Conservation (phyloP, 64 coral and sea anemone genomes). For the Hydrozoanthus tunicans region DNA sequence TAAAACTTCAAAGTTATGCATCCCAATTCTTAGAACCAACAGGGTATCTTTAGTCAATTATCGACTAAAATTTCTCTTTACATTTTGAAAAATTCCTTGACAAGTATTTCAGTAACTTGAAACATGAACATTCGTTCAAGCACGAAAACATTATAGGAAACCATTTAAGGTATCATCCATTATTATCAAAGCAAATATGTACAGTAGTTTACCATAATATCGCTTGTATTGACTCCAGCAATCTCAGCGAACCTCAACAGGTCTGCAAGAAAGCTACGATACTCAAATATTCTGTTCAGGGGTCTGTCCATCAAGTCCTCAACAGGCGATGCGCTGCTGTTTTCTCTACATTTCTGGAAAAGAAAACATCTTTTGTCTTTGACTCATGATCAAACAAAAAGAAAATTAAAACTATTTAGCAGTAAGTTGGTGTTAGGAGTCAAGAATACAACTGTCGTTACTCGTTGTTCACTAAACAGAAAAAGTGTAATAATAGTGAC, state of each 20-base stretch:
- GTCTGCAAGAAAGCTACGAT: constrained; percentile 16
- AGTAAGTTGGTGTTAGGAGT: no score
- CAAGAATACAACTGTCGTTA: background rate
- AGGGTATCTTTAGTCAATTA: no score
- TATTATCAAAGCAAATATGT: background rate
- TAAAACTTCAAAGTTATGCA: no score
- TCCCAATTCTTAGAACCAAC: no score
- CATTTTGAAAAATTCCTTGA: no score
- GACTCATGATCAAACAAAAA: background rate
- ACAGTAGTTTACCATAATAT: constrained; percentile 15
- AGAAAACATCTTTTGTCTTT: background rate
- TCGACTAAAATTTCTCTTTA: no score
- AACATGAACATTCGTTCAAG: no score
- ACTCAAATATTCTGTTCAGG: constrained; percentile 49
- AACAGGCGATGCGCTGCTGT: background rate
- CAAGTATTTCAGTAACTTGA: no score
- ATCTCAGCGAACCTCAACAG: constrained; percentile 36
- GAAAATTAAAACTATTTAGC: background rate
- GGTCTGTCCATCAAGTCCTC: constrained; percentile 44
- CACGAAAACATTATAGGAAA: no score
- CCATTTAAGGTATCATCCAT: no score
- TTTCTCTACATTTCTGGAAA: constrained; percentile 36
- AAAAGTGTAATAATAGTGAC: no score
- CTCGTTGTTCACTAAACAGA: background rate
- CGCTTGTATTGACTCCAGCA: constrained; percentile 12